Evolutionary conservation across 2,888 invertebrate species (phyloP).

Genomic region (Selenia dentaria): DNA sequence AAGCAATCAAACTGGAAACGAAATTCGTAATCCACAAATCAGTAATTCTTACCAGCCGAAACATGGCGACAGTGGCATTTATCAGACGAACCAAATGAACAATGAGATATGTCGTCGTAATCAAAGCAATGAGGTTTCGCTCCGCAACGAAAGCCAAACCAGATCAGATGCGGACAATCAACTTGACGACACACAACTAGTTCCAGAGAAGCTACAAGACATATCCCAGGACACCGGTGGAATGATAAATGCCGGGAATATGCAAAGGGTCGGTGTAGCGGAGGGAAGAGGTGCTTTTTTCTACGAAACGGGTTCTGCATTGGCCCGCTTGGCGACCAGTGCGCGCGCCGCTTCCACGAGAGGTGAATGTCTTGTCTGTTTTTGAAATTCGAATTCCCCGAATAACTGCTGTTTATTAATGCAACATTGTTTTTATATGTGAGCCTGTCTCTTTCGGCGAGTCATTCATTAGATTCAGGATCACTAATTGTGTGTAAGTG

Average conservation of each 20-base stretch:
- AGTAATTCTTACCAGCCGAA: conserved; percentile 13
- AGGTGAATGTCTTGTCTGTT: conserved; percentile 79
- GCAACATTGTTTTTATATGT: conserved; percentile 29
- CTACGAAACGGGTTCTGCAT: conserved; percentile 84
- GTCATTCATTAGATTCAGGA: conserved; percentile 23
- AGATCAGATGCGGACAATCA: conserved; percentile 50
- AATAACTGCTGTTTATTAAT: conserved; percentile 25
- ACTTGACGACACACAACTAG: conserved; percentile 69
- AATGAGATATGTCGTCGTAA: conserved; percentile 26
- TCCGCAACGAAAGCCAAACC: conserved; percentile 38
- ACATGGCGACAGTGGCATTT: conserved; percentile 12
- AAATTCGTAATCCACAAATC: conserved; percentile 12
- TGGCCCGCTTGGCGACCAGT: conserved; percentile 86
- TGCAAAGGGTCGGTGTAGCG: conserved; percentile 76
- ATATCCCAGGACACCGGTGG: conserved; percentile 52
- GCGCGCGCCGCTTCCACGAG: conserved; percentile 71
- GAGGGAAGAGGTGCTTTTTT: conserved; percentile 81
- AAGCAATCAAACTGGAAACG: conserved; percentile 19
- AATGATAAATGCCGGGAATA: conserved; percentile 74
- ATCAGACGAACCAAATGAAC: conserved; percentile 30
- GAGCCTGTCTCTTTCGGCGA: conserved; percentile 33
- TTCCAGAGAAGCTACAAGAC: conserved; percentile 74
- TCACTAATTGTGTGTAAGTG: conserved; percentile 47
- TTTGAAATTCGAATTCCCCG: conserved; percentile 48
- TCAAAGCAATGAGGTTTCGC: conserved; percentile 47